Evolutionary conservation across 2,888 invertebrate species (phyloP), one percentile per base, ranked within the genome.

Genomic region (Falcaria lacertinaria): DNA sequence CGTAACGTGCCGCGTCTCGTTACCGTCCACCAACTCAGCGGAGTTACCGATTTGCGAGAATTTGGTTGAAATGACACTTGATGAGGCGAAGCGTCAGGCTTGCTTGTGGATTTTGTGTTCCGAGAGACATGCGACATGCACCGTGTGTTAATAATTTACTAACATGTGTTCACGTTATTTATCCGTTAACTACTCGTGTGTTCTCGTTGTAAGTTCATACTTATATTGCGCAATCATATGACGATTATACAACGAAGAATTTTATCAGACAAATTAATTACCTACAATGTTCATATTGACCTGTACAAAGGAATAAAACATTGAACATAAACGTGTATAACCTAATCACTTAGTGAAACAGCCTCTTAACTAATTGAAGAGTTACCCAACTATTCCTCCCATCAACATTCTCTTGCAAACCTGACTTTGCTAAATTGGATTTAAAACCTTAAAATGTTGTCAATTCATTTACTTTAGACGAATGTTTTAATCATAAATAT

Each of bases 21-120:
- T 50, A 45, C 60, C 53, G 64, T 52, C 44, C 22, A 22, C 22
- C 7, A 28, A 7, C 55, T 50, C 57, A 64, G 62, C 61, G 48
- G 50, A 54, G 62, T 61, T 57, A 60, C 65, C 48, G 54, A 57
- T 55, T 56, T 59, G 54, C 54, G 48, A 52, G 55, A 59, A 62
- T 64, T 63, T 64, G 54, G 60, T 57, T 69, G 49, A 66, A 67
- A 63, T 76, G 72, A 70, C 69, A 66, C 49, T 54, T 71, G 69
- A 74, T 65, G 66, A 62, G 64, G 51, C 52, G 51, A 55, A 60
- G 57, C 45, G 60, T 57, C 50, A 44, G 33, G 44, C 43, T 50
- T 53, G 43, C 41, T 15, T 14, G 15, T n/a, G n/a, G n/a, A n/a
- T n/a, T n/a, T 14, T 13, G 13, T 19, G 36, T 13, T 4, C 22